phyloP scores from a whole-genome alignment of 2,888 invertebrate genomes.

The Pterostichus niger region DNA sequence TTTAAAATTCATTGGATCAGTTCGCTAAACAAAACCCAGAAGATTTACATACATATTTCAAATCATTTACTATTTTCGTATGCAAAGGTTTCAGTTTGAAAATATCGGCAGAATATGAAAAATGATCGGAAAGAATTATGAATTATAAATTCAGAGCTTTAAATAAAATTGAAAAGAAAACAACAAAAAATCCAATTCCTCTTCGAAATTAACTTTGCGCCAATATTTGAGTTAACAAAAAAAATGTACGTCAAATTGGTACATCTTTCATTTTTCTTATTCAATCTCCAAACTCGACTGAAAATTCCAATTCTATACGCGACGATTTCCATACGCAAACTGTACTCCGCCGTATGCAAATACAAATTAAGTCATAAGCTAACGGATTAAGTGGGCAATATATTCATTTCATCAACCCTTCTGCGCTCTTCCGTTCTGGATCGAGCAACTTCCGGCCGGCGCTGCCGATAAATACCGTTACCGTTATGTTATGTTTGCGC shows the following conservation, averaged over 20 bases:
- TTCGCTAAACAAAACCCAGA: constrained; percentile 6
- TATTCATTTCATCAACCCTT: constrained; percentile 67
- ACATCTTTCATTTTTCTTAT: constrained; percentile 37
- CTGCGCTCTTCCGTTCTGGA: constrained; percentile 35
- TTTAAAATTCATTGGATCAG: constrained; percentile 34
- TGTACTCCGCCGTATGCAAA: constrained; percentile 58
- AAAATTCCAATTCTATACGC: constrained; percentile 35
- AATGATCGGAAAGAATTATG: constrained; percentile 24
- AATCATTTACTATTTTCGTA: constrained; percentile 34
- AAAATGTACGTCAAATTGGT: constrained; percentile 9
- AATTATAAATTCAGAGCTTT: constrained; percentile 14
- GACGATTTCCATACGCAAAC: constrained; percentile 51
- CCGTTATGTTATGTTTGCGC: constrained; percentile 42
- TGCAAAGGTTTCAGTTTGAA: constrained; percentile 35
- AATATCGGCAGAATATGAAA: constrained; percentile 40
- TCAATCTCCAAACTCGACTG: background rate
- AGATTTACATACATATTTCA: constrained; percentile 45
- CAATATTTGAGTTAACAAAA: constrained; percentile 22
- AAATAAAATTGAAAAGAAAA: constrained; percentile 6
- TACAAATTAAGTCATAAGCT: constrained; percentile 66
- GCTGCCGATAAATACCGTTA: constrained; percentile 55
- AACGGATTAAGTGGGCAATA: constrained; percentile 65
- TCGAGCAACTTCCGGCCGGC: constrained; percentile 43
- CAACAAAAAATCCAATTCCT: constrained; percentile 31
- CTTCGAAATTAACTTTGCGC: constrained; percentile 16